Percentiles rank a stretch among this genome's conserved stretches.
phyloP scores from a whole-genome alignment of 1,140 invertebrate species.

The Stenopsyche tienmushanensis region DNA sequence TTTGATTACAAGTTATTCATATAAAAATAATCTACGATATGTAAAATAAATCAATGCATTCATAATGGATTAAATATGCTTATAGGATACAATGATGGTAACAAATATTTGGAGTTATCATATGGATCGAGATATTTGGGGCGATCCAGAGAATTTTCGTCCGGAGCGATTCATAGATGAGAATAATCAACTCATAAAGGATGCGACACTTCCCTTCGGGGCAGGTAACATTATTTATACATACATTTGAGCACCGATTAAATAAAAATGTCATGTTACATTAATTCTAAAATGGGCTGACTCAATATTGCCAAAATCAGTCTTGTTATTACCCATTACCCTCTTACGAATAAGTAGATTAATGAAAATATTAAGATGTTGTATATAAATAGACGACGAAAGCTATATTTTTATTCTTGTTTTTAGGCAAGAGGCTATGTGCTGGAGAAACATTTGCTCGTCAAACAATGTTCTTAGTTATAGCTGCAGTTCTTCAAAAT shows the following conservation, averaged over 20 bases:
- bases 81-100: slow-evolving; percentile 43
- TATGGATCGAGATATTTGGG: slow-evolving; percentile 61
- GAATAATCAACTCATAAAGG: slow-evolving; percentile 43
- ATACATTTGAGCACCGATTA: too few species aligned
- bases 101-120: slow-evolving; percentile 58
- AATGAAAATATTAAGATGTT: too few species aligned
- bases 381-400: too few species aligned
- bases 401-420: slow-evolving; percentile 33
- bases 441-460: slow-evolving; percentile 72
- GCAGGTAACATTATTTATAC: not conserved
- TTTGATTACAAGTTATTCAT: too few species aligned
- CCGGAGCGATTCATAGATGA: slow-evolving; percentile 63
- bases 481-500: slow-evolving; percentile 64
- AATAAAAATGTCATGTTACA: too few species aligned
- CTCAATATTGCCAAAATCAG: too few species aligned
- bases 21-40: too few species aligned
- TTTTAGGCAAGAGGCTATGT: slow-evolving; percentile 67
- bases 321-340: too few species aligned
- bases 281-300: too few species aligned
- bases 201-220: not conserved
- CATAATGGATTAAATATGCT: not conserved
- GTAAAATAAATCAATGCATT: not conserved
- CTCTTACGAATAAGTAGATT: too few species aligned
- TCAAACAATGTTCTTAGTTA: slow-evolving; percentile 66
- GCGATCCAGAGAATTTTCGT: slow-evolving; percentile 68